Conservation (phyloP, 2,888 invertebrate genomes). For the Nomada lathburiana region DNA sequence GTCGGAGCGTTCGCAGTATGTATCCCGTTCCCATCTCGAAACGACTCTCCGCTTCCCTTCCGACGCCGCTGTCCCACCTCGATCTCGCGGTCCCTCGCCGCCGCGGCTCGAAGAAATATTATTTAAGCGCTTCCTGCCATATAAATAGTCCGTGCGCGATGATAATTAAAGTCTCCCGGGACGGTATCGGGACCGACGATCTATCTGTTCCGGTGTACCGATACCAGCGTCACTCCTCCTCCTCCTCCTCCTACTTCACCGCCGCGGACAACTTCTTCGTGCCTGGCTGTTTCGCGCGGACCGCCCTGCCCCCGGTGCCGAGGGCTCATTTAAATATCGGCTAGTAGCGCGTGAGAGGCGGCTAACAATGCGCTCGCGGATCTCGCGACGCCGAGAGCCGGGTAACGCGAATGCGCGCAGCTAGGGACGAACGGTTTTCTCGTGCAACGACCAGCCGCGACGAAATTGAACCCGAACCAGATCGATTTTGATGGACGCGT, state of each 20-base stretch:
- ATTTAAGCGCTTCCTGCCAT: slow-evolving; percentile 84
- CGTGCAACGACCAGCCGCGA: background rate
- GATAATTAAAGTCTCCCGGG: slow-evolving; percentile 82
- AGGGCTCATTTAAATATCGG: slow-evolving; percentile 51
- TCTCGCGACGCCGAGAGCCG: slow-evolving; percentile 21
- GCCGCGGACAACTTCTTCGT: background rate
- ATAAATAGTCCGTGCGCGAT: slow-evolving; percentile 82
- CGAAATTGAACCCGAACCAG: background rate
- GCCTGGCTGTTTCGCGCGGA: slow-evolving; percentile 22
- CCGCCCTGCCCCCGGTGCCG: background rate
- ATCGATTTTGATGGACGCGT: slow-evolving; percentile 34
- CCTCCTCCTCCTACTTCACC: slow-evolving; percentile 19
- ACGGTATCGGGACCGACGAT: slow-evolving; percentile 74
- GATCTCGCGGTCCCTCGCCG: slow-evolving; percentile 25
- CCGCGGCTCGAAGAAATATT: slow-evolving; percentile 80
- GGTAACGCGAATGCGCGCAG: background rate
- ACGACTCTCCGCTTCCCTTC: slow-evolving; percentile 62
- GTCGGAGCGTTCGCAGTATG: slow-evolving; percentile 68
- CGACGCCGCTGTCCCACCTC: slow-evolving; percentile 45
- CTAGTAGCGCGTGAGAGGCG: slow-evolving; percentile 37
- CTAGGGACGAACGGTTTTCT: background rate
- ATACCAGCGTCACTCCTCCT: slow-evolving; percentile 32
- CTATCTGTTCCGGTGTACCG: slow-evolving; percentile 71
- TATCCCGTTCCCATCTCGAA: slow-evolving; percentile 79
- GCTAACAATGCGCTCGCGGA: slow-evolving; percentile 47